Evolutionary conservation across 2,113 vertebrate species (phyloP).

Genomic region (Hymenochirus boettgeri): DNA sequence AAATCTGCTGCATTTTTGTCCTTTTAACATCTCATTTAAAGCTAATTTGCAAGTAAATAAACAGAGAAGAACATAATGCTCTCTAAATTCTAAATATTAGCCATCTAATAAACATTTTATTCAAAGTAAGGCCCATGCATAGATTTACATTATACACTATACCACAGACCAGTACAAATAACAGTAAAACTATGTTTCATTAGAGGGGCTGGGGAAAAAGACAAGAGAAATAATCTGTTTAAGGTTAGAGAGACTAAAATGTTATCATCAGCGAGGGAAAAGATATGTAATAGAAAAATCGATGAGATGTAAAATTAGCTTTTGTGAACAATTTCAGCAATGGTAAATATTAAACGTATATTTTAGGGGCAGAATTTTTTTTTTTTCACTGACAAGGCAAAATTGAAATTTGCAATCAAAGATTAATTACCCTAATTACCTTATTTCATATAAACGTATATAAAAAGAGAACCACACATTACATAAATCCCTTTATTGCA

Average conservation of each 20-base stretch:
- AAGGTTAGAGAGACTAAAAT: background rate
- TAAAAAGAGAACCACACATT: too few species aligned
- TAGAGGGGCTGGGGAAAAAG: background rate
- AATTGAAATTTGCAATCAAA: background rate
- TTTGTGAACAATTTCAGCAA: background rate
- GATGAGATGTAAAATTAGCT: constrained; percentile 1
- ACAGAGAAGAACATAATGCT: too few species aligned
- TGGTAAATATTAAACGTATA: background rate
- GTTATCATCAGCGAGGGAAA: background rate
- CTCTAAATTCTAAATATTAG: too few species aligned
- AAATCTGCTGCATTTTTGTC: too few species aligned
- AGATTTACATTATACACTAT: too few species aligned
- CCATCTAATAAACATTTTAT: too few species aligned
- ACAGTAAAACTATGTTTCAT: background rate
- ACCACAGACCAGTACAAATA: background rate
- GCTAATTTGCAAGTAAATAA: too few species aligned
- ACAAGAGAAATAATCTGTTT: background rate
- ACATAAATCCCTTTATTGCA: too few species aligned
- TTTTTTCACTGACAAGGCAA: background rate
- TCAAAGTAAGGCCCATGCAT: too few species aligned
- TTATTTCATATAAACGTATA: background rate
- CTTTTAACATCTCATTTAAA: too few species aligned
- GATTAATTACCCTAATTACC: background rate
- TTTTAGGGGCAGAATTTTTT: background rate
- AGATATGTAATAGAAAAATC: background rate